These are phyloP conservation scores for Heliconius himera DNA, from an alignment of 1,140 invertebrate species.

Conservation along the genomic window DNA sequence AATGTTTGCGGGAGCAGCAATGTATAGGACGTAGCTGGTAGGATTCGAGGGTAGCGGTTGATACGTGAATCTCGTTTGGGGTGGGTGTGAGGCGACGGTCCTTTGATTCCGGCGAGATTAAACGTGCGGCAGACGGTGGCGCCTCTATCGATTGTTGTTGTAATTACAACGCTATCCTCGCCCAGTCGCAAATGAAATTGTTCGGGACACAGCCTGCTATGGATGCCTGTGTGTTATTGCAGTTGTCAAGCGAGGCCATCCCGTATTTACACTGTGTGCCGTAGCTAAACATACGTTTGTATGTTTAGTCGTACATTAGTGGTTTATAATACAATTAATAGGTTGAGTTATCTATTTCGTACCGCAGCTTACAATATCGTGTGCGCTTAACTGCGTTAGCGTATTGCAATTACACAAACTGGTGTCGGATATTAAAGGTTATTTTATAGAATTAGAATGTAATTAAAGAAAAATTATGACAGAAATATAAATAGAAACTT, in stretches of 20 bases:
- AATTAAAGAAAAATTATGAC: not conserved
- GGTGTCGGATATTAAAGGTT: not conserved
- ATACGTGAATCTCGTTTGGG: conserved; percentile 59
- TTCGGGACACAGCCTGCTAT: conserved; percentile 77
- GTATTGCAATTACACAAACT: not conserved
- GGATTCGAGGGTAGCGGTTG: conserved; percentile 42
- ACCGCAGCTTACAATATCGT: conserved; percentile 17
- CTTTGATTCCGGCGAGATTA: conserved; percentile 81
- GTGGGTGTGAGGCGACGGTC: conserved; percentile 77
- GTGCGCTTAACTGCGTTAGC: conserved; percentile 13
- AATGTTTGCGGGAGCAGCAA: conserved; percentile 34
- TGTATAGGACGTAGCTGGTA: conserved; percentile 41
- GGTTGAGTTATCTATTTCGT: conserved; percentile 29
- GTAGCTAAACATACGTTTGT: conserved; percentile 36
- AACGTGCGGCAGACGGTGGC: conserved; percentile 81
- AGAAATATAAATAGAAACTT: not conserved
- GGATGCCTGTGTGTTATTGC: conserved; percentile 72
- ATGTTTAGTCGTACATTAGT: conserved; percentile 38
- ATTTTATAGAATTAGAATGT: not conserved
- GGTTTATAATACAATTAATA: conserved; percentile 37
- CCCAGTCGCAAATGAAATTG: conserved; percentile 81
- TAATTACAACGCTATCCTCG: conserved; percentile 81
- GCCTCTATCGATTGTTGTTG: conserved; percentile 81
- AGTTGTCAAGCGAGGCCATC: conserved; percentile 50
- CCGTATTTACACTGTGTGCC: conserved; percentile 46